A percentile compares a stretch with the other conserved stretches of the same genome.
phyloP scores from a whole-genome alignment of 35 echinoderm and acorn worm genomes.

The Stichopus chloronotus region DNA sequence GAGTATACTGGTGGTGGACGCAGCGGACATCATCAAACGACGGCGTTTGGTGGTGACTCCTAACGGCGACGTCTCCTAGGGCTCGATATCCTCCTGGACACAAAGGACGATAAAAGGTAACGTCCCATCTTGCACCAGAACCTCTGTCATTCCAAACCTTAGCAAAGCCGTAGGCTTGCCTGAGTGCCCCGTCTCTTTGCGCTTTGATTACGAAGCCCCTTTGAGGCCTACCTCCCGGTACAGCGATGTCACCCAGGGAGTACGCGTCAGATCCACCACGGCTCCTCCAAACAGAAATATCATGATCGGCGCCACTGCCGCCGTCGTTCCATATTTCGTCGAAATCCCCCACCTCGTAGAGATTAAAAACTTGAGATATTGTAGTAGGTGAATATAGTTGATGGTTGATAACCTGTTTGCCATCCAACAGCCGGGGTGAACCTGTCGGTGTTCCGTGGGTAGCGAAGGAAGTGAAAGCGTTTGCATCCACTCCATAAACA shows the following conservation, averaged over 20 bases:
- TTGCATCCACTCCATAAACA: neutral
- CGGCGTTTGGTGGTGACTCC: neutral
- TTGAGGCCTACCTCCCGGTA: neutral
- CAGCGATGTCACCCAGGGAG: conserved; percentile 36
- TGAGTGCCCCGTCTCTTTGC: neutral
- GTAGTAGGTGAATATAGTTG: neutral
- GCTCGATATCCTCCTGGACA: neutral
- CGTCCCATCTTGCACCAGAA: neutral
- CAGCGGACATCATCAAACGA: neutral
- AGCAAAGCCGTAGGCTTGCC: neutral
- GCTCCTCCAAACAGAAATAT: conserved; percentile 38
- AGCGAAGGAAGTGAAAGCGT: neutral
- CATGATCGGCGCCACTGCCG: neutral
- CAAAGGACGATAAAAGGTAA: neutral
- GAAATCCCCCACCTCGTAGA: neutral
- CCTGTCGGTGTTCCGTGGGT: neutral
- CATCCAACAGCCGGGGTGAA: neutral
- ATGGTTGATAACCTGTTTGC: neutral
- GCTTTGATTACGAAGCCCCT: conserved; percentile 25
- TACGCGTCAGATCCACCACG: neutral
- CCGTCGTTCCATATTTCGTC: conserved; percentile 45
- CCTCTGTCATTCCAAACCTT: conserved; percentile 29
- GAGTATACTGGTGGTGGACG: neutral
- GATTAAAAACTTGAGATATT: neutral
- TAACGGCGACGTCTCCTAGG: neutral